Base-by-base conservation (phyloP, 2,888 invertebrate genomes). In the Sussaba pulchella region DNA sequence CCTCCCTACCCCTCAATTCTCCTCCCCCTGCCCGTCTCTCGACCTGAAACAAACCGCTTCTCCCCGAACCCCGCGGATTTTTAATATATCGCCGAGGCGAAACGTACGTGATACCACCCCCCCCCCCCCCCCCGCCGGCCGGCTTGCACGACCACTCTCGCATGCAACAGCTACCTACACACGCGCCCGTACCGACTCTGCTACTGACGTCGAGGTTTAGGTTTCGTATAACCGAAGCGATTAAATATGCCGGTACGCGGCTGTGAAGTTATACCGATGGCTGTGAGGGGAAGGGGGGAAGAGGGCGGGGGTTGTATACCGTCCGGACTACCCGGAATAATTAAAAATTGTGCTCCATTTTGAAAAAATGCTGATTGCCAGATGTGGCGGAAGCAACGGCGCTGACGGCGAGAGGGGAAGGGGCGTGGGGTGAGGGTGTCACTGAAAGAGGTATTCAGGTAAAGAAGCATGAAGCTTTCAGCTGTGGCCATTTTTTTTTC, bases 221-320 rank as follows among this genome's bases (percentile, higher is more conserved):
- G 93, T 93, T 93, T 93, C 93, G 93, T 88, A 92, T 91, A 86
- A 91, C 90, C 89, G 89, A 81, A 79, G 78, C 81, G 89, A 83
- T 83, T 83, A 83, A 83, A 81, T n/a, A 31, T 87, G 89, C 88
- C 90, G 89, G 91, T 91, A 90, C 19, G 59, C 2, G 21, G 71
- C 43, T 73, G 24, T 31, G 64, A 66, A 64, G 74, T 76, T 63
- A 70, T 75, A 76, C 61, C 63, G 54, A n/a, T 41, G 50, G 12
- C 21, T n/a, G n/a, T n/a, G n/a, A n/a, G n/a, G n/a, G n/a, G n/a
- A n/a, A n/a, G n/a, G n/a, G n/a, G n/a, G n/a, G n/a, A n/a, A n/a
- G 45, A 31, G 4, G 6, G 52, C 17, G 21, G 19, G 31, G 61
- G 57, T 41, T 59, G 31, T 52, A 17, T 14, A 31, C 43, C 45